Conservation (phyloP, 2,888 invertebrate species). For the Ophion obscuratus region DNA sequence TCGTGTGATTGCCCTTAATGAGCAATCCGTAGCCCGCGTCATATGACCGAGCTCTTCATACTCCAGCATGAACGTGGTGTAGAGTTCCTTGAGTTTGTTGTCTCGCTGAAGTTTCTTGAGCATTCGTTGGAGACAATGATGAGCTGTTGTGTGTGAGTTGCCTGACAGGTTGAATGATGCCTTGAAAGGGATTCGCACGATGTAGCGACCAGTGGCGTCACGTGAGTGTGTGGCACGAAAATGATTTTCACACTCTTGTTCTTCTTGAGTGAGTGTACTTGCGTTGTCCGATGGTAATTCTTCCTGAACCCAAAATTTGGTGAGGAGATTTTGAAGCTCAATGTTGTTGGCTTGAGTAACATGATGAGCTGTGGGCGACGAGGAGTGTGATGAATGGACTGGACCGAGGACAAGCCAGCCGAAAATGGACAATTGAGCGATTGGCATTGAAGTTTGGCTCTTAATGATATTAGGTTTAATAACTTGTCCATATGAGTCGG, state of each 20-base stretch:
- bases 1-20: neutral
- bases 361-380: neutral
- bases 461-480: conserved; percentile 60
- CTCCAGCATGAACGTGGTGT: neutral
- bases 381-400: conserved; percentile 3
- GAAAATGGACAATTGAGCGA: conserved; percentile 53
- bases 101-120: no score
- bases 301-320: conserved; percentile 22
- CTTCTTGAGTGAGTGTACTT: conserved; percentile 5
- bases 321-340: neutral
- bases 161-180: no score
- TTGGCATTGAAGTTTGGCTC: conserved; percentile 37
- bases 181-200: no score
- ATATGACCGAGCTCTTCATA: neutral
- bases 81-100: no score
- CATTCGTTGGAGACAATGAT: no score
- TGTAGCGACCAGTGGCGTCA: no score
- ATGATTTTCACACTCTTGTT: conserved; percentile 23
- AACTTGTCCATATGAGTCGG: conserved; percentile 57
- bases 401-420: conserved; percentile 56
- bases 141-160: no score
- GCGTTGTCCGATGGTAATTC: neutral
- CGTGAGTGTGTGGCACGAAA: conserved; percentile 15
- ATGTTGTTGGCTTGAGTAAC: neutral
- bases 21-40: neutral